Percentiles rank a stretch among this genome's conserved stretches.
phyloP scores from a whole-genome alignment of 64 coral and sea anemone genomes.

The Pachyseris speciosa region DNA sequence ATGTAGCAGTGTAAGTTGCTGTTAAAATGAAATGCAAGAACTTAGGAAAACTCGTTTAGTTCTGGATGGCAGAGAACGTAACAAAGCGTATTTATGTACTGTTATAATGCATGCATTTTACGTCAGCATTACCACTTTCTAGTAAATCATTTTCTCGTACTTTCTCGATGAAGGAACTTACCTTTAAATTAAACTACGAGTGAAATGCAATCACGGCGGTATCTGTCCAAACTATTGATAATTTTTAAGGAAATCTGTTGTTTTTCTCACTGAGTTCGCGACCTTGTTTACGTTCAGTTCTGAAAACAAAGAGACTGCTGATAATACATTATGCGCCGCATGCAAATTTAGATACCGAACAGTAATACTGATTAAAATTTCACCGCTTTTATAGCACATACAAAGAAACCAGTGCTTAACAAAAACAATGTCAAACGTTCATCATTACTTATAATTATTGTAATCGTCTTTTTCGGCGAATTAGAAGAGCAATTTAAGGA shows the following conservation, averaged over 20 bases:
- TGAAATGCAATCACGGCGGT: neutral
- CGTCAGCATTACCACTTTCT: too few relatives aligned
- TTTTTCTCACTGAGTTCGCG: neutral
- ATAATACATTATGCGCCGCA: neutral
- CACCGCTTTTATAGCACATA: neutral
- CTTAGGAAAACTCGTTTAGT: too few relatives aligned
- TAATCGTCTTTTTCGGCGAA: neutral
- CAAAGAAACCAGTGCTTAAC: neutral
- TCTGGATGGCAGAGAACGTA: too few relatives aligned
- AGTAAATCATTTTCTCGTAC: too few relatives aligned
- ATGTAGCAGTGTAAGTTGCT: too few relatives aligned
- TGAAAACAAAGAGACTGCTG: neutral
- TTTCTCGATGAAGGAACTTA: neutral
- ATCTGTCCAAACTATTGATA: neutral
- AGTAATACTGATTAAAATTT: constrained; percentile 1
- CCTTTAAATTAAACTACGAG: too few relatives aligned
- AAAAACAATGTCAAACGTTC: neutral
- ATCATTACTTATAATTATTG: neutral
- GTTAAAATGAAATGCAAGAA: too few relatives aligned
- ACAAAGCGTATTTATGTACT: too few relatives aligned
- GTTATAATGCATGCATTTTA: too few relatives aligned
- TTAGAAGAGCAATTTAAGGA: neutral
- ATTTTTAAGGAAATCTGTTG: neutral
- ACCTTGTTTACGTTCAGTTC: neutral
- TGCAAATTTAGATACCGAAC: neutral